phyloP scores from a whole-genome alignment of 1,140 invertebrate genomes.

The Bombus ignitus region DNA sequence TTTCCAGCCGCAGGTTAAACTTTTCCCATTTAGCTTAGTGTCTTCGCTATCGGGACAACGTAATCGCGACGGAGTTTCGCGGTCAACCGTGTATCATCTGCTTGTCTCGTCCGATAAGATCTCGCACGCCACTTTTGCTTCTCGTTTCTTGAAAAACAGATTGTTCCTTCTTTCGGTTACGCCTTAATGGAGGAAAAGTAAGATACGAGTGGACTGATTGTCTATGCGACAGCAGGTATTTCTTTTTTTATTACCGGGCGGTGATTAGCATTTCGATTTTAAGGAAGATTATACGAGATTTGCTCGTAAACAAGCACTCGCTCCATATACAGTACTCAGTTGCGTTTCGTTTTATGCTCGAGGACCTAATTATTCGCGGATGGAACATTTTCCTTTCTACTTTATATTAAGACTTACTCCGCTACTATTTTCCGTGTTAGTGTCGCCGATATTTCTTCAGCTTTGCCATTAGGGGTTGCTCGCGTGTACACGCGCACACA shows the following conservation, averaged over 20 bases:
- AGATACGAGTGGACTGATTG: fast-evolving
- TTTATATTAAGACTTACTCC: conserved; percentile 8
- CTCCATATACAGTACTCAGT: no score
- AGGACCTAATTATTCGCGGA: neutral
- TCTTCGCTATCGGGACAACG: neutral
- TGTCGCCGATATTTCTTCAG: conserved; percentile 45
- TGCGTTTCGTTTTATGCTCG: neutral
- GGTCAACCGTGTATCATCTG: neutral
- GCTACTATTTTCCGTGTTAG: conserved; percentile 4
- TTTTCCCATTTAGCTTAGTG: neutral
- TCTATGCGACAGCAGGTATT: no score
- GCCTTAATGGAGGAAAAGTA: no score
- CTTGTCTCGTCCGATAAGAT: conserved; percentile 1
- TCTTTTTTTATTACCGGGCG: no score
- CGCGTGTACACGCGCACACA: neutral
- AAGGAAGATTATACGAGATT: neutral
- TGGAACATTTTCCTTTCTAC: neutral
- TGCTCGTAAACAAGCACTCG: no score
- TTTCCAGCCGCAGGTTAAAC: neutral
- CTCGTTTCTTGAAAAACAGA: no score
- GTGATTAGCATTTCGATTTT: no score
- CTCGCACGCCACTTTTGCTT: neutral
- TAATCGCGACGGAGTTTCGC: conserved; percentile 13
- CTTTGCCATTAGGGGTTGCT: conserved; percentile 1
- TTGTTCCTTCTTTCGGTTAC: no score